phyloP scores from a whole-genome alignment of 2,113 vertebrate species.

The Syngnathus scovelli region DNA sequence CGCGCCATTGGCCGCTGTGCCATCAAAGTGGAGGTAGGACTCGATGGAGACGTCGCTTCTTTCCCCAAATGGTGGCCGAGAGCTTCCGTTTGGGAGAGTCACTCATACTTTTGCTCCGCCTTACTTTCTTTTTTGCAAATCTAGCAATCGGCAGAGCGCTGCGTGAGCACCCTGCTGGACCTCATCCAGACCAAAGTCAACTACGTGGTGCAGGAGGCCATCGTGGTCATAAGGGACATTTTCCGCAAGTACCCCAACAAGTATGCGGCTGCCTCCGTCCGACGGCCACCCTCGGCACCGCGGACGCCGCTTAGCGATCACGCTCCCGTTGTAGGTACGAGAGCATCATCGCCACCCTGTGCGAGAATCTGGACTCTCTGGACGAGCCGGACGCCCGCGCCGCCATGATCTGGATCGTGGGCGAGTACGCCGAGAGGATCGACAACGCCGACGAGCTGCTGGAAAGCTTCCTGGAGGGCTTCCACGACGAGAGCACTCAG shows the following conservation, averaged over 20 bases:
- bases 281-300: no score
- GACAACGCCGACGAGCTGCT: conserved; percentile 96
- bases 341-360: conserved; percentile 96
- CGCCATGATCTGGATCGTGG: conserved; percentile 99
- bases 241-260: conserved; percentile 99
- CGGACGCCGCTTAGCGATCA: no score
- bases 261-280: conserved; percentile 62
- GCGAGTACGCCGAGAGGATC: conserved; percentile 94
- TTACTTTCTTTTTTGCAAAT: no score
- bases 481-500: conserved; percentile 98
- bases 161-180: conserved; percentile 92
- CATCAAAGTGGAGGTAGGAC: conserved; percentile 90
- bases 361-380: conserved; percentile 95
- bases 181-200: conserved; percentile 99
- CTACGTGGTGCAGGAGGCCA: conserved; percentile 96
- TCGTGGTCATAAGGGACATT: conserved; percentile 95
- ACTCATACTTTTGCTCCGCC: no score
- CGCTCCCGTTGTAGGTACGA: conserved; percentile 77
- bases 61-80: background rate
- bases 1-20: conserved; percentile 95
- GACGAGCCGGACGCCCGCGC: conserved; percentile 96
- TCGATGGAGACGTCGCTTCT: no score
- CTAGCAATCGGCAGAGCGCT: conserved; percentile 97
- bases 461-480: conserved; percentile 96
- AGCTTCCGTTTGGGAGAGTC: no score